Evolutionary conservation across 2,113 vertebrate species (phyloP).

Genomic region (Amazona guildingii): DNA sequence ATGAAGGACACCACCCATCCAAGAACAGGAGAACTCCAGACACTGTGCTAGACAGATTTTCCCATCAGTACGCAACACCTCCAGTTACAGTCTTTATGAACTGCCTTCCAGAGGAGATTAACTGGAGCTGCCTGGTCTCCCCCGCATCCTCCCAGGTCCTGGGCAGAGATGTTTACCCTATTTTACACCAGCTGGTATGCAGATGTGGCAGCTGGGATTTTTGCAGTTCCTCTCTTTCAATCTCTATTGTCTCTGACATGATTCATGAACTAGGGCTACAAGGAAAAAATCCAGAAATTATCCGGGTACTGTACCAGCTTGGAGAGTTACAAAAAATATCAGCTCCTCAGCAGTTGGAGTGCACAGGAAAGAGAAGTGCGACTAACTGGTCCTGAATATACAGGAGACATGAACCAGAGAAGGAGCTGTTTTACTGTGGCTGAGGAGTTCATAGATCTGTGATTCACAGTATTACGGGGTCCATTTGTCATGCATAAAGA

Average conservation of each 20-base stretch:
- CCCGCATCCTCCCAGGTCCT: neutral
- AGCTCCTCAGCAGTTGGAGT: neutral
- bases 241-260: neutral
- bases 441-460: slow-evolving; percentile 44
- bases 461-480: slow-evolving; percentile 45
- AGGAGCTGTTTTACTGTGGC: slow-evolving; percentile 4
- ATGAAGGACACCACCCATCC: neutral
- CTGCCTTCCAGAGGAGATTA: neutral
- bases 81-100: neutral
- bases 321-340: neutral
- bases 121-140: neutral
- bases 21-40: neutral
- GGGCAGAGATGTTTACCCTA: neutral
- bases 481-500: slow-evolving; percentile 50
- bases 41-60: neutral
- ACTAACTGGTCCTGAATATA: slow-evolving; percentile 26
- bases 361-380: neutral
- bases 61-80: neutral
- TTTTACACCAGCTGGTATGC: neutral
- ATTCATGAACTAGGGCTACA: neutral
- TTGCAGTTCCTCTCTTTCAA: neutral
- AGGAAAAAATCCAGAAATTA: neutral
- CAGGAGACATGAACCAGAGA: neutral
- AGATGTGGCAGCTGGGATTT: neutral
- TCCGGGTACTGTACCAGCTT: neutral